phyloP scores from a whole-genome alignment of 1,140 invertebrate species.

The Samia ricini region DNA sequence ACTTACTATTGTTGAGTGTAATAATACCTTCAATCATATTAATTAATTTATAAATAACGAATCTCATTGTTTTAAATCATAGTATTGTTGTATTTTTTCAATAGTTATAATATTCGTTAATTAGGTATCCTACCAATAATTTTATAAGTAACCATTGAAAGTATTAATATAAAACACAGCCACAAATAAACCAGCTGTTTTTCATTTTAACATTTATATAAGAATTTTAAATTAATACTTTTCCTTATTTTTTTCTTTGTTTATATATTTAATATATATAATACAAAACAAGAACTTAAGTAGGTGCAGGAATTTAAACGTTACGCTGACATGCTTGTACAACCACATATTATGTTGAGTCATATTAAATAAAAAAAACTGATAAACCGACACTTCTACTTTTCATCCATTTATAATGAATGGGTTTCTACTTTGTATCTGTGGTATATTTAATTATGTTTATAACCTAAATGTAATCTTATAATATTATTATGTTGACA shows the following conservation, averaged over 20 bases:
- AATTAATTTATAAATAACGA: not conserved
- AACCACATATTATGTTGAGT: not conserved
- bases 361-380: not conserved
- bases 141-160: not conserved
- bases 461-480: not conserved
- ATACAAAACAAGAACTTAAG: not conserved
- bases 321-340: not conserved
- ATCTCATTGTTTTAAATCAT: not conserved
- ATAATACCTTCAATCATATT: not conserved
- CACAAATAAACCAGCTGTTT: not conserved
- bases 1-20: not conserved
- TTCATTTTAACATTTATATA: not conserved
- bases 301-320: not conserved
- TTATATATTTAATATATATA: not conserved
- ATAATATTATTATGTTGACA: not conserved
- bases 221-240: not conserved
- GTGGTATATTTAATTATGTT: not conserved
- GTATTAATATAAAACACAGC: not conserved
- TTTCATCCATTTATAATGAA: not conserved
- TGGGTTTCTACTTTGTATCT: not conserved
- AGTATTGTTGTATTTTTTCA: not conserved
- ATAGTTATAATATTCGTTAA: not conserved
- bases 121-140: not conserved
- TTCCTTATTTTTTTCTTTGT: not conserved
- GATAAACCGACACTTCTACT: not conserved